Evolutionary conservation across 1,140 invertebrate species (phyloP).

Genomic region (Daktulosphaira vitifoliae): DNA sequence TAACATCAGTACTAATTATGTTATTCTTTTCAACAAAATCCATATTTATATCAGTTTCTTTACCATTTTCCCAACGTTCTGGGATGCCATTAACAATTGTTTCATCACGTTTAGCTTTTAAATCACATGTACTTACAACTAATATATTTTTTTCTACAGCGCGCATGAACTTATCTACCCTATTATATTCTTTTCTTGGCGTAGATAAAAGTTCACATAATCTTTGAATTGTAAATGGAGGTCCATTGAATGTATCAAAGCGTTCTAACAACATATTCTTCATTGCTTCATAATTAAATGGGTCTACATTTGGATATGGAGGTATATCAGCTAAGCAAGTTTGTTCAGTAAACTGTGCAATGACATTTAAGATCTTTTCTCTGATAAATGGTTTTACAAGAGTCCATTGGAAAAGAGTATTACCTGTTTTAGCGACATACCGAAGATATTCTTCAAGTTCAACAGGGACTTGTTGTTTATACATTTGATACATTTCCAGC

Average conservation of each 20-base stretch:
- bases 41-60: slow-evolving; percentile 32
- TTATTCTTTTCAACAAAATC: background rate
- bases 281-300: slow-evolving; percentile 83
- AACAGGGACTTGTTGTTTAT: slow-evolving; percentile 72
- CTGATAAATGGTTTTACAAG: slow-evolving; percentile 77
- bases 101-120: slow-evolving; percentile 17
- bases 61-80: slow-evolving; percentile 31
- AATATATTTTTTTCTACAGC: slow-evolving; percentile 90
- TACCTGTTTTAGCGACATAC: slow-evolving; percentile 86
- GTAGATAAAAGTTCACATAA: slow-evolving; percentile 85
- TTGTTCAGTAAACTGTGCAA: slow-evolving; percentile 75
- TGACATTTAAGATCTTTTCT: slow-evolving; percentile 75
- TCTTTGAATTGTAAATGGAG: slow-evolving; percentile 92
- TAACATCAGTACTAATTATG: background rate
- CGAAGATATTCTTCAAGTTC: slow-evolving; percentile 82
- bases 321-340: slow-evolving; percentile 64
- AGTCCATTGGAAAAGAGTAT: slow-evolving; percentile 87
- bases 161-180: slow-evolving; percentile 92
- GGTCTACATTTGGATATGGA: slow-evolving; percentile 78
- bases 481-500: slow-evolving; percentile 74
- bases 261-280: slow-evolving; percentile 73
- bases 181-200: slow-evolving; percentile 87
- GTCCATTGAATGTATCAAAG: slow-evolving; percentile 72
- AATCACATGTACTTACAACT: slow-evolving; percentile 90
- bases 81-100: slow-evolving; percentile 35